Evolutionary conservation across 2,113 vertebrate genomes (phyloP), one percentile per base, ranked within the genome.

Genomic region (Phaethon lepturus): DNA sequence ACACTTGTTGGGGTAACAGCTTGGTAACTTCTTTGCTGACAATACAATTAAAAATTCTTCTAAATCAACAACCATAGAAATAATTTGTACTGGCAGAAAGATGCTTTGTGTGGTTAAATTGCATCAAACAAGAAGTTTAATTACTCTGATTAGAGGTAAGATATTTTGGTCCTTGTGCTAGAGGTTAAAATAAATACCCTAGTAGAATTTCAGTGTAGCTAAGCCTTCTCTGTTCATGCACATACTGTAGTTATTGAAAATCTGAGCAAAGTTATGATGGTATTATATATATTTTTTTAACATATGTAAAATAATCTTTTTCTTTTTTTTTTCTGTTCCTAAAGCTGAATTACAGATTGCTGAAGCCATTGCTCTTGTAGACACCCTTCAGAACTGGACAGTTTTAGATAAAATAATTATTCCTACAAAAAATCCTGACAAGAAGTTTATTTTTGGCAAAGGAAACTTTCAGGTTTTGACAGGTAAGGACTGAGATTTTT

Each of bases 321-420:
- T 45, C 20, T 2, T 26, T 26, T 4, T 38, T 77, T 4, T 63
- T 16, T 52, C 1, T 58, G 10, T 76, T 82, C 22, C 33, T 87
- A 11, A 92, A 99, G 99, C 99, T 38, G 98, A 98, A 86, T 97
- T 99, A 84, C 99, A 99, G 98, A 94, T 99, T 90, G 99, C 98
- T 0, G 99, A 99, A 97, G 99, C 99, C 0, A 64, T 96, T 50
- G 98, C 99, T 12, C 98, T 99, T 14, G 98, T 99, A 44, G 98
- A 98, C 85, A 99, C 99, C 1, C 96, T 99, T 95, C 98, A 98
- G 24, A 98, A 98, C 93, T 99, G 99, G 99, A 98, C 79, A 0
- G 98, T 99, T 59, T 92, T 99, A 92, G 98, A 99, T 64, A 98
- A 98, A 75, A 56, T 99, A 92, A 98, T 99, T 93, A 75, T 99